Percentiles rank a stretch among this genome's conserved stretches.
These are phyloP conservation scores for Mermis nigrescens DNA, from an alignment of 2,888 invertebrate species.

Conservation along the genomic window DNA sequence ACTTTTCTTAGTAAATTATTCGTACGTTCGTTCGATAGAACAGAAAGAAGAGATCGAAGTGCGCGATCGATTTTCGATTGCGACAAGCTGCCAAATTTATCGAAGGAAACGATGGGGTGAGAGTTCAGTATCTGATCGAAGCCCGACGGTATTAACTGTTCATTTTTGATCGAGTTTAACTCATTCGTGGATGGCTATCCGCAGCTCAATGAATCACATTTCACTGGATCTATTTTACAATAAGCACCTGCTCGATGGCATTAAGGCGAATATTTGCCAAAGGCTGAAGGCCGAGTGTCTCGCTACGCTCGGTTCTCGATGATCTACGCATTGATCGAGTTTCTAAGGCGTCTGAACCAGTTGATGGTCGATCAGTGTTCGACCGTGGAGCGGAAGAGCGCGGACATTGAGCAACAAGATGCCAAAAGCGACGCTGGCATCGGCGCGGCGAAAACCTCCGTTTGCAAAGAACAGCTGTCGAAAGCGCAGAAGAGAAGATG, in stretches of 20 bases:
- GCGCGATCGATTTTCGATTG: conserved; percentile 80
- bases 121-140: conserved; percentile 39
- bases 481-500: conserved; percentile 74
- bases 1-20: too few species aligned
- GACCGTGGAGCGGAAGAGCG: conserved; percentile 34
- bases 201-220: conserved; percentile 49
- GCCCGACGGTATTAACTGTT: conserved; percentile 45
- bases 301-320: conserved; percentile 66
- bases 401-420: background rate
- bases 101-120: conserved; percentile 50
- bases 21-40: too few species aligned
- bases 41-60: conserved; percentile 63
- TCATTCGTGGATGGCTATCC: conserved; percentile 68
- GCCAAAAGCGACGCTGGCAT: background rate
- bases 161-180: conserved; percentile 64
- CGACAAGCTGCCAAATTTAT: conserved; percentile 55
- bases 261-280: conserved; percentile 50
- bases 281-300: conserved; percentile 51
- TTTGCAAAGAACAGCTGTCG: conserved; percentile 50
- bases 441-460: background rate
- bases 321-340: conserved; percentile 83
- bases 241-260: conserved; percentile 50
- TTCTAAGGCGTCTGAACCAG: conserved; percentile 55
- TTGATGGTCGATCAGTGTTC: conserved; percentile 50
- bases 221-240: conserved; percentile 86